Conservation (phyloP, 2,888 invertebrate genomes). For the Latrodectus hesperus region DNA sequence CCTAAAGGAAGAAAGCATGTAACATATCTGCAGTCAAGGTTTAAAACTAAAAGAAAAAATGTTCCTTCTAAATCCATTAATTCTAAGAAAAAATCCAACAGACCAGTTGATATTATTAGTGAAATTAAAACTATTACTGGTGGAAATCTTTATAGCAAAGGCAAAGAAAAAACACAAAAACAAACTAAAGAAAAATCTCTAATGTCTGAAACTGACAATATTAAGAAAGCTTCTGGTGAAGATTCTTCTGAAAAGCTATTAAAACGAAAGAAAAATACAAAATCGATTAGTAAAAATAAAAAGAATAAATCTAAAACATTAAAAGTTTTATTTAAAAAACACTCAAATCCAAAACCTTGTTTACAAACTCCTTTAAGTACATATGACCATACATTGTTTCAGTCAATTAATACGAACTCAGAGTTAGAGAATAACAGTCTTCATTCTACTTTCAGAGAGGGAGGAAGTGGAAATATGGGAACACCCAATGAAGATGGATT, state of each 20-base stretch:
- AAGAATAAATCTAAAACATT: conserved; percentile 42
- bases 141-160: conserved; percentile 10
- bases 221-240: conserved; percentile 7
- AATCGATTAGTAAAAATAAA: conserved; percentile 13
- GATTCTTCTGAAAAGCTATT: neutral
- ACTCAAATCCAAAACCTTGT: neutral
- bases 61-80: neutral
- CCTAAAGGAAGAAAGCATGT: neutral
- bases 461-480: conserved; percentile 16
- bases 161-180: neutral
- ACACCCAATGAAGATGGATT: conserved; percentile 12
- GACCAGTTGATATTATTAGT: conserved; percentile 33
- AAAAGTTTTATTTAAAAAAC: conserved; percentile 50
- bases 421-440: conserved; percentile 36
- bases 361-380: conserved; percentile 10
- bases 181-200: conserved; percentile 7
- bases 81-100: conserved; percentile 8
- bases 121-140: conserved; percentile 54
- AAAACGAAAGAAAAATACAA: conserved; percentile 8
- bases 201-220: neutral
- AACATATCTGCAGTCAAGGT: neutral
- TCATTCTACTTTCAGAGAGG: conserved; percentile 47
- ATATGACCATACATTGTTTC: conserved; percentile 1
- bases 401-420: conserved; percentile 33
- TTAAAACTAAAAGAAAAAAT: neutral